phyloP scores from a whole-genome alignment of 1,140 invertebrate species.

The Leguminivora glycinivorella region DNA sequence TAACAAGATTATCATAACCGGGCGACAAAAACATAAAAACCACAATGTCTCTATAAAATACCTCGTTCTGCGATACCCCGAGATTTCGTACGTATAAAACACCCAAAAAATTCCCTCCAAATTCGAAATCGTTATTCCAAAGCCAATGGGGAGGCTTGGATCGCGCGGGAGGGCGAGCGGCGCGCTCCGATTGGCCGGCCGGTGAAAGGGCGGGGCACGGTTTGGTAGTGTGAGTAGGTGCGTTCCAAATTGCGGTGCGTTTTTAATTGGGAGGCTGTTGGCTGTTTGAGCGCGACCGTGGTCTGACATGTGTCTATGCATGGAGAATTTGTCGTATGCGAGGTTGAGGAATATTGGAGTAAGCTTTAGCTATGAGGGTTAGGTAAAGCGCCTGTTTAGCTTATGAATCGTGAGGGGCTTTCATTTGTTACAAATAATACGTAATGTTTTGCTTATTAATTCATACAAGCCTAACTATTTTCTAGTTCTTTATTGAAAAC shows the following conservation, averaged over 20 bases:
- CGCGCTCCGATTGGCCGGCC: constrained; percentile 54
- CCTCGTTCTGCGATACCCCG: constrained; percentile 57
- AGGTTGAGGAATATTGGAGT: constrained; percentile 21
- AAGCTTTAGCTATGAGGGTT: not conserved
- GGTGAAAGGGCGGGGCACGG: constrained; percentile 34
- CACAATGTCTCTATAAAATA: constrained; percentile 63
- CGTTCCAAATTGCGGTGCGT: constrained; percentile 39
- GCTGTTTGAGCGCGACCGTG: constrained; percentile 35
- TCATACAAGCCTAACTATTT: too few relatives aligned
- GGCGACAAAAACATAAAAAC: constrained; percentile 63
- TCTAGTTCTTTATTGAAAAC: too few relatives aligned
- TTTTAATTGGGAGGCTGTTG: constrained; percentile 41
- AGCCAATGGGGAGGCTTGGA: constrained; percentile 51
- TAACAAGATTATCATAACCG: constrained; percentile 72
- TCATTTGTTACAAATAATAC: too few relatives aligned
- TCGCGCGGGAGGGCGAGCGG: constrained; percentile 56
- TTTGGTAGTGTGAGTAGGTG: constrained; percentile 33
- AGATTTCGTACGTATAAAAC: constrained; percentile 61
- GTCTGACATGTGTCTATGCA: constrained; percentile 31
- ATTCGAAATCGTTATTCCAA: constrained; percentile 55
- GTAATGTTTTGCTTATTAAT: too few relatives aligned
- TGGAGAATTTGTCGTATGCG: constrained; percentile 26
- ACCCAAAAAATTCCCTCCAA: constrained; percentile 72
- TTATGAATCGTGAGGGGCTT: too few relatives aligned
- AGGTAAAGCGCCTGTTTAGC: not conserved